phyloP scores from a whole-genome alignment of 2,888 invertebrate genomes.

The Lydus trimaculatus region DNA sequence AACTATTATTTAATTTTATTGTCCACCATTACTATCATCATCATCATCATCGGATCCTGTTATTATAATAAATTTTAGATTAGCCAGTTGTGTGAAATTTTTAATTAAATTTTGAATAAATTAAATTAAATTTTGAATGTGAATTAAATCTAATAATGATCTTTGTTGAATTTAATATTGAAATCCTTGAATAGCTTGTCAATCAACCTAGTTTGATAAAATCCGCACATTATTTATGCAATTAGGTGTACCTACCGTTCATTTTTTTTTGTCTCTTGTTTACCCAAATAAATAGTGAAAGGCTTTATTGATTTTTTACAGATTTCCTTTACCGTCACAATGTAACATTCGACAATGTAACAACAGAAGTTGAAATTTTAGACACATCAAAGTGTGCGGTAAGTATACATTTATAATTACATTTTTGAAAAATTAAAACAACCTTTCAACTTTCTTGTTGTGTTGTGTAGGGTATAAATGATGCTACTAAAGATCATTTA shows the following conservation, averaged over 20 bases:
- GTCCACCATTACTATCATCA: too few relatives aligned
- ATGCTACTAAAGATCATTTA: background rate
- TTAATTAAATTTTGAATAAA: background rate
- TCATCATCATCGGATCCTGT: background rate
- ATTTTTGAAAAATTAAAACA: background rate
- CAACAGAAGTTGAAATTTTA: conserved; percentile 80
- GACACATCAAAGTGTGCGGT: conserved; percentile 84
- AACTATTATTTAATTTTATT: too few relatives aligned
- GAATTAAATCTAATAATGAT: too few relatives aligned
- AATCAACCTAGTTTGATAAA: background rate
- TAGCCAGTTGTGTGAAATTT: background rate
- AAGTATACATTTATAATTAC: conserved; percentile 57
- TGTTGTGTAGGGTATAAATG: background rate
- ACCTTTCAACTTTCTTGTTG: background rate
- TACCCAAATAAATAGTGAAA: background rate
- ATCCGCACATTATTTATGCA: conserved; percentile 1
- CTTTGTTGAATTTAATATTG: too few relatives aligned
- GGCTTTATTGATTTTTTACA: conserved; percentile 63
- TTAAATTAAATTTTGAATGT: background rate
- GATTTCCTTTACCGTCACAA: conserved; percentile 82
- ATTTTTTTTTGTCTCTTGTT: background rate
- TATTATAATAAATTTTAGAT: background rate
- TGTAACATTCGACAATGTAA: conserved; percentile 78
- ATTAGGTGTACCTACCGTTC: background rate
- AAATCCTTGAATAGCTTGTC: background rate